phyloP scores from a whole-genome alignment of 2,888 invertebrate species.

The Nesidiocoris tenuis region DNA sequence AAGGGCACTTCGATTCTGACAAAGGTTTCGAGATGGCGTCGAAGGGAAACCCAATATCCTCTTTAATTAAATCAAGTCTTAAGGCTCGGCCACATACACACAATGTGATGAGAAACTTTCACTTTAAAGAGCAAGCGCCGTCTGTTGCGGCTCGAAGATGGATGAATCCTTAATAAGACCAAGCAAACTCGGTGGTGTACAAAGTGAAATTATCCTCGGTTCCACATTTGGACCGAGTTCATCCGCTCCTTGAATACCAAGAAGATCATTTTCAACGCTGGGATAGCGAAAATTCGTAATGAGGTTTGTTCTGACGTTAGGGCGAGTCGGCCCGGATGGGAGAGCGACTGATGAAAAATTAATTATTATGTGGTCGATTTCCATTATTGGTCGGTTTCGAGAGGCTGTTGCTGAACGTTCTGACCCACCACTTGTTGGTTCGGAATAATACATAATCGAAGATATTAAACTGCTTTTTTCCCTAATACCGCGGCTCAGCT shows the following conservation, averaged over 20 bases:
- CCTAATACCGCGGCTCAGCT: too few relatives aligned
- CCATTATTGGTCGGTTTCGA: too few relatives aligned
- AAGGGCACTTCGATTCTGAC: too few relatives aligned
- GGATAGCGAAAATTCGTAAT: constrained; percentile 26
- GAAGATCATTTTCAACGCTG: constrained; percentile 25
- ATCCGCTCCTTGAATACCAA: constrained; percentile 25
- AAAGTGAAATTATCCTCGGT: constrained; percentile 14
- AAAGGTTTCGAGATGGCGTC: too few relatives aligned
- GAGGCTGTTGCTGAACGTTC: too few relatives aligned
- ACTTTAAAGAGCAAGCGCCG: not conserved
- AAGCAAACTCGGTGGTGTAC: not conserved
- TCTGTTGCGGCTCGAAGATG: not conserved
- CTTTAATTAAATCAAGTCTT: not conserved
- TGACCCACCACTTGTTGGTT: too few relatives aligned
- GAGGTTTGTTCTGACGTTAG: not conserved
- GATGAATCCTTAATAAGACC: not conserved
- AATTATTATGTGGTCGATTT: too few relatives aligned
- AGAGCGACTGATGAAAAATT: too few relatives aligned
- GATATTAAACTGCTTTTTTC: too few relatives aligned
- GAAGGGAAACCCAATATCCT: too few relatives aligned
- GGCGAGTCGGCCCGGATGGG: constrained; percentile 6
- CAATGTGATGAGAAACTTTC: too few relatives aligned
- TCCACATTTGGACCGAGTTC: constrained; percentile 9
- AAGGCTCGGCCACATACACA: not conserved
- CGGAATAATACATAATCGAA: too few relatives aligned